A percentile compares a stretch with the other conserved stretches of the same genome.
Evolutionary conservation across 2,797 vertebrate genomes (phyloP).

Genomic region (Neopelma chrysocephalum): DNA sequence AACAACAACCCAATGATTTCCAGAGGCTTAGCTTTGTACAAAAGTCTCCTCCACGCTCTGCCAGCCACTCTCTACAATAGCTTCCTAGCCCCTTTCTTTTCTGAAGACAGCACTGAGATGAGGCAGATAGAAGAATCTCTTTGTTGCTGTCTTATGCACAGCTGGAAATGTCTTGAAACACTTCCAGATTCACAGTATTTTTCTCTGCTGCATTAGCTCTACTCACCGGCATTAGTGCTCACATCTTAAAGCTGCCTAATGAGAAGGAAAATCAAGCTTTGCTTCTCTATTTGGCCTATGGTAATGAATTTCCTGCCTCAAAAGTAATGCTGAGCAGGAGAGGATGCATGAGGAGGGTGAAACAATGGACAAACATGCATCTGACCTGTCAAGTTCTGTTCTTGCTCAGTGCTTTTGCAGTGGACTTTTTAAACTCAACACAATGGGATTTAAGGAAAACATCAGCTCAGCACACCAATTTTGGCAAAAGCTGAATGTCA

Average conservation of each 20-base stretch:
- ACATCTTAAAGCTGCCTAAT: neutral
- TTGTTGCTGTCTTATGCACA: neutral
- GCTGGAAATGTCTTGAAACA: neutral
- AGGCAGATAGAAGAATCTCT: neutral
- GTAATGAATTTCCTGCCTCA: slow-evolving; percentile 2
- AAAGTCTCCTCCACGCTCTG: neutral
- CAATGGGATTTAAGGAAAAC: slow-evolving; percentile 36
- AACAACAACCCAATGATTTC: neutral
- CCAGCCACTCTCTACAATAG: neutral
- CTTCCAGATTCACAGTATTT: neutral
- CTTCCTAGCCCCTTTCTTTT: neutral
- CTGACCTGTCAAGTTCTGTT: slow-evolving; percentile 14
- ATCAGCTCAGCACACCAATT: slow-evolving; percentile 32
- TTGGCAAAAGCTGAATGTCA: slow-evolving; percentile 37
- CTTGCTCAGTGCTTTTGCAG: neutral
- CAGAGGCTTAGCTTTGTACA: neutral
- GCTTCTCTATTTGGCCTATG: neutral
- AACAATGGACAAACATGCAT: neutral
- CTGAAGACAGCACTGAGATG: neutral
- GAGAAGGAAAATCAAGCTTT: neutral
- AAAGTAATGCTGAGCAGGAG: neutral
- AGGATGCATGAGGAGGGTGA: neutral
- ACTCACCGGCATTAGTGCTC: neutral
- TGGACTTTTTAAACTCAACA: slow-evolving; percentile 7
- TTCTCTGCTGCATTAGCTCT: neutral